Percentiles rank a stretch among this genome's conserved stretches.
phyloP scores from a whole-genome alignment of 2,113 vertebrate genomes.

The Larimichthys crocea region DNA sequence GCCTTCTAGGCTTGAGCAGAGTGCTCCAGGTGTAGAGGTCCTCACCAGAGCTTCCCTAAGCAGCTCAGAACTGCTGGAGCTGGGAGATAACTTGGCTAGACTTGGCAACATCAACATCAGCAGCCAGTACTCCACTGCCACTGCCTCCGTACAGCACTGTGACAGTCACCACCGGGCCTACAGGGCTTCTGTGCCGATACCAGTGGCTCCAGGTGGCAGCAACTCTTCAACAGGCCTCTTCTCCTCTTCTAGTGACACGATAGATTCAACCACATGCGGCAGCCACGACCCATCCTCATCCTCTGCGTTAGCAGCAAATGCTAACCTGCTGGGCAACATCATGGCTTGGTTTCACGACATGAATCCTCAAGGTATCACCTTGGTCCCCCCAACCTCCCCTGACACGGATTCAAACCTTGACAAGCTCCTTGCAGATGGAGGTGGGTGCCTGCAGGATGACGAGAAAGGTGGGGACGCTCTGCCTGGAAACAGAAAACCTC shows the following conservation, averaged over 20 bases:
- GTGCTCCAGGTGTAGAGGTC: conserved; percentile 85
- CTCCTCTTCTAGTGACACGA: conserved; percentile 70
- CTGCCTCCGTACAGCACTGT: conserved; percentile 74
- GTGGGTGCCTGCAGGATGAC: conserved; percentile 65
- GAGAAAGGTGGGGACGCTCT: conserved; percentile 6
- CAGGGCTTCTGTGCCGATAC: conserved; percentile 55
- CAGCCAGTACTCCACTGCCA: conserved; percentile 86
- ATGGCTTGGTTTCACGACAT: conserved; percentile 99
- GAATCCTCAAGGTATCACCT: conserved; percentile 95
- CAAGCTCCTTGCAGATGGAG: conserved; percentile 67
- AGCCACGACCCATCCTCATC: conserved; percentile 81
- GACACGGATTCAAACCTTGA: conserved; percentile 84
- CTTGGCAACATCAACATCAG: conserved; percentile 84
- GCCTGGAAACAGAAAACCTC: conserved; percentile 81
- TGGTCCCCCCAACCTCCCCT: conserved; percentile 89
- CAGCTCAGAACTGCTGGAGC: conserved; percentile 95
- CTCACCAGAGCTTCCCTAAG: conserved; percentile 88
- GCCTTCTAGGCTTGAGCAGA: conserved; percentile 91
- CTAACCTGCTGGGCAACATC: conserved; percentile 97
- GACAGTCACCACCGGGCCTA: conserved; percentile 56
- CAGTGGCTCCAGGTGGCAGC: conserved; percentile 50
- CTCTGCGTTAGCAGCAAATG: conserved; percentile 80
- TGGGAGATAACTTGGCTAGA: conserved; percentile 90
- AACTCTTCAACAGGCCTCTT: conserved; percentile 72
- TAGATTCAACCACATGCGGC: conserved; percentile 63